phyloP scores from a whole-genome alignment of 2,113 vertebrate species.

The Trogon melanurus region DNA sequence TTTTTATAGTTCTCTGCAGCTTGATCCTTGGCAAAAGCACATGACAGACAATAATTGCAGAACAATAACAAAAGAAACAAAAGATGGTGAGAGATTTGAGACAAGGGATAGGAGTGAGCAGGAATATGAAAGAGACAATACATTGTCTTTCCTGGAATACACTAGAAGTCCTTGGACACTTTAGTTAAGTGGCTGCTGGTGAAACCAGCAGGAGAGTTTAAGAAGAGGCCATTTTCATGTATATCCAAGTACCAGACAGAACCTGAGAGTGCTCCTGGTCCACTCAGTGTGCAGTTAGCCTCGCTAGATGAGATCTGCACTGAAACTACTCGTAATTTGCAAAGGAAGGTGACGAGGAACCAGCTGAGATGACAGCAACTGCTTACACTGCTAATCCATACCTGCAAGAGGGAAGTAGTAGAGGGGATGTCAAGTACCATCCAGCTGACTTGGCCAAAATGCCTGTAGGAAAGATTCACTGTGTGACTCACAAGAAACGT shows the following conservation, averaged over 20 bases:
- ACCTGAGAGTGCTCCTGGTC: not conserved
- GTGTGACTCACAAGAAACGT: not conserved
- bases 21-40: conserved; percentile 52
- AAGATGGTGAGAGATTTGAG: not conserved
- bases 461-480: rapidly evolving
- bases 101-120: not conserved
- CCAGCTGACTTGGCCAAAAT: not conserved
- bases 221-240: not conserved
- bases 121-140: not conserved
- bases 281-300: not conserved
- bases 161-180: not conserved
- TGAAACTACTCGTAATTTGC: not conserved
- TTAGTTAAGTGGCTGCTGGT: not conserved
- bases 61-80: conserved; percentile 32
- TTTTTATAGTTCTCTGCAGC: conserved; percentile 62
- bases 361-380: not conserved
- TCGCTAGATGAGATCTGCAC: not conserved
- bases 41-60: conserved; percentile 15
- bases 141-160: not conserved
- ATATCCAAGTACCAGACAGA: not conserved
- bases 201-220: not conserved
- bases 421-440: not conserved
- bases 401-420: not conserved
- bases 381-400: not conserved
- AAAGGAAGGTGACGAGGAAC: not conserved